A percentile compares a stretch with the other conserved stretches of the same genome.
phyloP scores from a whole-genome alignment of 1,140 invertebrate species.

The Saccostrea echinata region DNA sequence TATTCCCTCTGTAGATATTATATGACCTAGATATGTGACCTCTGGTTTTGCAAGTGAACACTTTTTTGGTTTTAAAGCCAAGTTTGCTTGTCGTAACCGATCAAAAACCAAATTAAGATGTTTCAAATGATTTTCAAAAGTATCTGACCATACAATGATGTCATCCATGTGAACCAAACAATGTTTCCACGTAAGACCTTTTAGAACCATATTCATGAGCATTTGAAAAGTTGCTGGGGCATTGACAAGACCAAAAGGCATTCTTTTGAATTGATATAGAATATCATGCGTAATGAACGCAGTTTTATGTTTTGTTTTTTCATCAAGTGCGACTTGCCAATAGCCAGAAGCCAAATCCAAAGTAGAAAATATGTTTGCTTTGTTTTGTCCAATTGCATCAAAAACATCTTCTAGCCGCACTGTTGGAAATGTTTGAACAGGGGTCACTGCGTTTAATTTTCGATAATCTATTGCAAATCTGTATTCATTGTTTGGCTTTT shows the following conservation, averaged over 20 bases:
- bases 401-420: too few species aligned
- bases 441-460: too few species aligned
- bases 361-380: background rate
- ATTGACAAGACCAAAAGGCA: slow-evolving; percentile 63
- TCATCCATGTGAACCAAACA: slow-evolving; percentile 60
- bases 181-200: slow-evolving; percentile 60
- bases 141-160: slow-evolving; percentile 64
- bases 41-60: slow-evolving; percentile 49
- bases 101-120: slow-evolving; percentile 61
- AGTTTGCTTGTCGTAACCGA: slow-evolving; percentile 11
- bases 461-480: too few species aligned
- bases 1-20: slow-evolving; percentile 58
- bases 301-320: slow-evolving; percentile 52
- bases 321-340: slow-evolving; percentile 58
- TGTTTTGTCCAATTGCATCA: too few species aligned
- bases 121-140: slow-evolving; percentile 79
- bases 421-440: too few species aligned
- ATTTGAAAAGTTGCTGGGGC: slow-evolving; percentile 46
- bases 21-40: slow-evolving; percentile 61
- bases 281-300: slow-evolving; percentile 49
- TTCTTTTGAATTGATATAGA: slow-evolving; percentile 54
- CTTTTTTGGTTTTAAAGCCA: slow-evolving; percentile 54
- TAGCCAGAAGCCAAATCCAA: slow-evolving; percentile 59
- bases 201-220: slow-evolving; percentile 66
- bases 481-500: too few species aligned